Percentiles rank a stretch among this genome's conserved stretches.
Evolutionary conservation across 2,113 vertebrate genomes (phyloP).

Genomic region (Notarius quadriscutis): DNA sequence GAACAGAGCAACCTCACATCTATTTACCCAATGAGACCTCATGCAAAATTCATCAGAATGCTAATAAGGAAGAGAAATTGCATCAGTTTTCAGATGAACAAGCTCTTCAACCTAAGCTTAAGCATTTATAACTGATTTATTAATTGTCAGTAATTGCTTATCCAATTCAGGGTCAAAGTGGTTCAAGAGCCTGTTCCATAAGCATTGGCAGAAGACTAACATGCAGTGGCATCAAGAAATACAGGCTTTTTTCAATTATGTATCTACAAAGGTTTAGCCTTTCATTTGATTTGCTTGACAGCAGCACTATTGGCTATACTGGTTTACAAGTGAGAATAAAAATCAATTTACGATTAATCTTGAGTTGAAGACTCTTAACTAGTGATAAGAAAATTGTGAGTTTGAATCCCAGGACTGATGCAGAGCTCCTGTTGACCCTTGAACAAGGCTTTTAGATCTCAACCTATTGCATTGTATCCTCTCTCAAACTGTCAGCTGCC

Average conservation of each 20-base stretch:
- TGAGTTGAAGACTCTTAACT: not conserved
- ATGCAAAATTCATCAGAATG: not conserved
- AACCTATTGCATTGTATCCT: not conserved
- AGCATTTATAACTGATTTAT: not conserved
- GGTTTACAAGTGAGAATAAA: not conserved
- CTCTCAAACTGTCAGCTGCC: not conserved
- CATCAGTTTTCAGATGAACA: slow-evolving; percentile 11
- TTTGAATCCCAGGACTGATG: not conserved
- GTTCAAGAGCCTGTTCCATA: not conserved
- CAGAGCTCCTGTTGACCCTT: not conserved
- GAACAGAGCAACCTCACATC: slow-evolving; percentile 2
- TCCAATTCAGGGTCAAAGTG: not conserved
- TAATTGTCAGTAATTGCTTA: slow-evolving; percentile 5
- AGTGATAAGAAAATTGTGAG: not conserved
- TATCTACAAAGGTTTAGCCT: not conserved
- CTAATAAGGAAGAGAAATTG: slow-evolving; percentile 3
- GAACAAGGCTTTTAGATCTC: not conserved
- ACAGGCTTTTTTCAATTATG: not conserved
- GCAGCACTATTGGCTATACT: not conserved
- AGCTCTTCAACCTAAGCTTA: not conserved
- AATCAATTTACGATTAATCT: not conserved
- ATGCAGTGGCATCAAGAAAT: not conserved
- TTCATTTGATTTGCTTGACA: not conserved
- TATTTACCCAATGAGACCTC: not conserved
- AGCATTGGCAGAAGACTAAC: not conserved